Base-by-base conservation (phyloP, 2,888 invertebrate genomes). In the Tanytarsus gracilentus region DNA sequence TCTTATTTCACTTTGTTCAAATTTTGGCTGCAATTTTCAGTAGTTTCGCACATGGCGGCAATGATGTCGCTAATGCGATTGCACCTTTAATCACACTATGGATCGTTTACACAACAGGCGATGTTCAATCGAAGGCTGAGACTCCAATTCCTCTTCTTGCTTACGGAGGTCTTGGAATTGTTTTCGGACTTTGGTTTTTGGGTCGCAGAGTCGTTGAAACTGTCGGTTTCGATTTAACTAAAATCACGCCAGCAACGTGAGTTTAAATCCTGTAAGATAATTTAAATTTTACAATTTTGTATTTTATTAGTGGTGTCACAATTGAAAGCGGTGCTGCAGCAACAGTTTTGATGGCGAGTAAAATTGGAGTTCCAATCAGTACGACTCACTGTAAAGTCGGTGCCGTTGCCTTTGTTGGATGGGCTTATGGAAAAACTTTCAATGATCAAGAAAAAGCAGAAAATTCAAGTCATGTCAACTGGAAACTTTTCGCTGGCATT, bases 351-450 rank as follows among this genome's bases (percentile, higher is more conserved):
- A 75, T 96, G 66, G 97, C 98, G 44, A 95, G 95, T 71, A 99
- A 99, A 78, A 84, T 91, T 65, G 98, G 98, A n/a, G 80, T 99
- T 68, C 98, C 98, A 26, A 92, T 99, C 68, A 94, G 93, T 65
- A 98, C 98, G 9, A 99, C 98, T 2, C 98, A 99, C 73, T 99
- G 98, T 76, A 99, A 99, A 78, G 97, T 98, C 25, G 98, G 98
- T 62, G 95, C 95, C n/a, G 95, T 99, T 36, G 97, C 99, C 48
- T 91, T 90, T 71, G 96, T 97, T 62, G 97, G 96, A 11, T 88
- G 90, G 76, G 84, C 9, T 18, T 44, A 44, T 44, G 44, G 44
- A 18, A 44, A 44, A 44, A 44, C 44, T 18, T 18, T 1, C 9
- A 40, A 40, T 40, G 14, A 36, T 1, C 36, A n/a, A 18, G 84